A percentile compares a stretch with the other conserved stretches of the same genome.
phyloP scores from a whole-genome alignment of 2,113 vertebrate genomes.

The Actinemys pallida region DNA sequence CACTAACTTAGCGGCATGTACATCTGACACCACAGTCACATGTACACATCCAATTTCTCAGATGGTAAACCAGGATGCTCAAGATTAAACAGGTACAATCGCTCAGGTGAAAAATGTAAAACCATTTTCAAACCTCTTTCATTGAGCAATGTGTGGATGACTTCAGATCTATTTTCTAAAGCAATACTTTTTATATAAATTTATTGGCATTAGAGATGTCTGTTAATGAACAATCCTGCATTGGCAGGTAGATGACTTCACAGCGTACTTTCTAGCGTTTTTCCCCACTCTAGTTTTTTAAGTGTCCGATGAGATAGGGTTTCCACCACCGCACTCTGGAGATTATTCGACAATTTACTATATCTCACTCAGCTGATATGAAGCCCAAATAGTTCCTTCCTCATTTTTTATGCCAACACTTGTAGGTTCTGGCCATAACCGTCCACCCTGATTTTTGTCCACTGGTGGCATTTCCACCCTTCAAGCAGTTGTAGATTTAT shows the following conservation, averaged over 20 bases:
- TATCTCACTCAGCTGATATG: neutral
- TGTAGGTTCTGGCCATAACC: neutral
- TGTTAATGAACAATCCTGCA: neutral
- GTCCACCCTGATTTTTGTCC: fast-evolving
- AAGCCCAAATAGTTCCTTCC: neutral
- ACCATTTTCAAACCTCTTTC: neutral
- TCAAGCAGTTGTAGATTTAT: neutral
- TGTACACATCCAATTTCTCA: neutral
- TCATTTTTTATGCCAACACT: neutral
- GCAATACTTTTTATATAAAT: neutral
- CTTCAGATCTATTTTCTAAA: neutral
- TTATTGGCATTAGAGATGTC: neutral
- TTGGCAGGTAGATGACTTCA: neutral
- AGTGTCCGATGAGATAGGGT: neutral
- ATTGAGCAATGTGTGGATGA: neutral
- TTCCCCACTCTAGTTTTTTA: neutral
- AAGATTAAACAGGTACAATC: fast-evolving
- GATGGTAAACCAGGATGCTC: neutral
- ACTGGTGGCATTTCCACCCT: neutral
- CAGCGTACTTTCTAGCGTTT: neutral
- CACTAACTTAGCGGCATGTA: fast-evolving
- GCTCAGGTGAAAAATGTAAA: neutral
- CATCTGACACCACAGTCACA: fast-evolving
- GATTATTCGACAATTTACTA: neutral
- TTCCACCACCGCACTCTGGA: neutral